Percentiles rank a stretch among this genome's conserved stretches.
These are phyloP conservation scores for Lepilemur ruficaudatus DNA, from an alignment of 2,797 vertebrate species.

Conservation along the genomic window DNA sequence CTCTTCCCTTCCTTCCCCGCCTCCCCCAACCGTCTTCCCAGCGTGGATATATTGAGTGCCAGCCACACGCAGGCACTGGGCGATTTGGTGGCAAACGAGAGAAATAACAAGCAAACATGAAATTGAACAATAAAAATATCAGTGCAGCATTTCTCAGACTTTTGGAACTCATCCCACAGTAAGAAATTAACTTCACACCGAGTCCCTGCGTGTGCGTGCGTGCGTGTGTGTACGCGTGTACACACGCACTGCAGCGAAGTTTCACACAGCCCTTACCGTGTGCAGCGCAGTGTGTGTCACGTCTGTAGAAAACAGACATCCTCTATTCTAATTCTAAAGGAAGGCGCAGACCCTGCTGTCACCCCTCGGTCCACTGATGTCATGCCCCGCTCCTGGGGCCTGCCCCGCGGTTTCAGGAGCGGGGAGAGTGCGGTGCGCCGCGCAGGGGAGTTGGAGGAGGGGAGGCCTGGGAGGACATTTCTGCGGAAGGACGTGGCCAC, in stretches of 20 bases:
- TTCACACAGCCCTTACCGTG: background rate
- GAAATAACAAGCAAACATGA: background rate
- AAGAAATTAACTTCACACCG: background rate
- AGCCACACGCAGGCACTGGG: background rate
- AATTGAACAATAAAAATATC: background rate
- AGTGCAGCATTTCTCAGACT: background rate
- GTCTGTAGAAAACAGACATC: background rate
- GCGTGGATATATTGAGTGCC: background rate
- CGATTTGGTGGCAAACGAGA: background rate
- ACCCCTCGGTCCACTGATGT: background rate
- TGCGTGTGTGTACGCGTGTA: too few relatives aligned
- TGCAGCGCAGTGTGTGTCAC: background rate
- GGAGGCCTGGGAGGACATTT: background rate
- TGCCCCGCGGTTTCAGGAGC: background rate
- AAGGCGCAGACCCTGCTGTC: background rate
- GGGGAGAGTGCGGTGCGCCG: fast-evolving
- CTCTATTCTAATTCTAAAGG: background rate
- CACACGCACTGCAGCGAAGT: background rate
- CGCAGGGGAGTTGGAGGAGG: background rate
- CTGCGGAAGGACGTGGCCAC: background rate
- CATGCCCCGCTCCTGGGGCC: background rate
- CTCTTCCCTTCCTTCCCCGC: background rate
- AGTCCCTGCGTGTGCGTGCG: background rate
- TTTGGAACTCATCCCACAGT: background rate
- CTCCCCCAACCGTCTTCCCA: background rate